Conservation (phyloP, 2,113 vertebrate genomes). For the Empidonax traillii region DNA sequence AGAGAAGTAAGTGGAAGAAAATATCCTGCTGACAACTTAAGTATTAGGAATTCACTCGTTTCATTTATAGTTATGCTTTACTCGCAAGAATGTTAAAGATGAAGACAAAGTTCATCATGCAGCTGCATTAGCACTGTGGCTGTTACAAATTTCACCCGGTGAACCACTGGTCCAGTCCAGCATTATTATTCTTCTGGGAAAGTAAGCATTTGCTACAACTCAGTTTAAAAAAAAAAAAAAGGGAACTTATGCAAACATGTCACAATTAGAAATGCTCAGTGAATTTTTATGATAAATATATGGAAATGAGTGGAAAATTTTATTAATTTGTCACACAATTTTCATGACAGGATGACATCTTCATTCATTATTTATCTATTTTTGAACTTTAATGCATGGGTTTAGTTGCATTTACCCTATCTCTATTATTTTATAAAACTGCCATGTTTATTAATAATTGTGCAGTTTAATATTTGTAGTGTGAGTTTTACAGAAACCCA, state of each 20-base stretch:
- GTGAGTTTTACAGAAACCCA: background rate
- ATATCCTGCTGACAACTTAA: background rate
- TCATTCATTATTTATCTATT: background rate
- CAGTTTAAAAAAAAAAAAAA: background rate
- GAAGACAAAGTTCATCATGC: background rate
- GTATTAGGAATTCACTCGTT: background rate
- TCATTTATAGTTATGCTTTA: background rate
- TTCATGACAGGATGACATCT: background rate
- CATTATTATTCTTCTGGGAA: background rate
- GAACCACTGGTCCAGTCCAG: background rate
- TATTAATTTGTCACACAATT: conserved; percentile 2
- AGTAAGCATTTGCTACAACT: background rate
- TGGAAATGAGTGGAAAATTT: background rate
- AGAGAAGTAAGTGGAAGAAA: background rate
- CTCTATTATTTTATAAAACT: background rate
- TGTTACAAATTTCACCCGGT: background rate
- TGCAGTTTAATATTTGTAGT: background rate
- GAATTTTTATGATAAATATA: background rate
- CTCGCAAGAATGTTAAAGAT: background rate
- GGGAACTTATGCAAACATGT: background rate
- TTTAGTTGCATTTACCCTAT: background rate
- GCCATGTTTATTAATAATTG: conserved; percentile 22
- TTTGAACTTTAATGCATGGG: background rate
- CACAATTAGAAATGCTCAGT: background rate
- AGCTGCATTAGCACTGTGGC: background rate